Evolutionary conservation across 2,113 vertebrate genomes (phyloP), one percentile per base, ranked within the genome.

Genomic region (Pseudopipra pipra): DNA sequence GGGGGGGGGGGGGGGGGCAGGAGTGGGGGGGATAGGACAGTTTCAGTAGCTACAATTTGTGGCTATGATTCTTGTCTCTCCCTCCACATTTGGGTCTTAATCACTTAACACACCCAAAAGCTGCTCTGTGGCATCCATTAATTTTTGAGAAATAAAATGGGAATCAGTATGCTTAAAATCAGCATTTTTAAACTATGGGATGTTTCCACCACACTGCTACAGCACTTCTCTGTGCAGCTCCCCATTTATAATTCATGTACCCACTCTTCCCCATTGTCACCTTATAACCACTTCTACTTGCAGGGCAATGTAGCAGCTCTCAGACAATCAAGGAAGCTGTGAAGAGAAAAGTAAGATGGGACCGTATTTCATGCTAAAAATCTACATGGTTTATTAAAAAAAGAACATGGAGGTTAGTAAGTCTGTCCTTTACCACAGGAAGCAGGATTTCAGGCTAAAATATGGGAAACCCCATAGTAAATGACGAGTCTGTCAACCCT

Each of bases 21-120:
- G 6, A 6, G 3, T 1, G 0, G 6, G 7, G 52, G 28, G 7
- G 18, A 24, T 19, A 6, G 25, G 18, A 10, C 9, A n/a, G 30
- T 55, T 74, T 71, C 70, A 71, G 6, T 33, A 49, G 16, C 19
- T 18, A 35, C n/a, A 85, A n/a, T 46, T 11, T 56, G 31, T 33
- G 30, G 25, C 8, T 49, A 4, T 20, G 21, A 15, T 44, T 90
- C 13, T 84, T 49, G 3, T 75, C 11, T 44, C 16, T 54, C 20
- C 23, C 30, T 86, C 35, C 19, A 44, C 8, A 7, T 58, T 28
- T 70, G 58, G 7, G 28, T 82, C 44, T 65, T 67, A 39, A 51
- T 63, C 28, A 41, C 12, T 54, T 85, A 46, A 51, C 21, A 35
- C 4, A 85, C 18, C 8, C 27, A 74, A 6, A 82, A 54, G 11